Evolutionary conservation across 2,797 vertebrate genomes (phyloP), one percentile per base, ranked within the genome.

Genomic region (Linurgus olivaceus): DNA sequence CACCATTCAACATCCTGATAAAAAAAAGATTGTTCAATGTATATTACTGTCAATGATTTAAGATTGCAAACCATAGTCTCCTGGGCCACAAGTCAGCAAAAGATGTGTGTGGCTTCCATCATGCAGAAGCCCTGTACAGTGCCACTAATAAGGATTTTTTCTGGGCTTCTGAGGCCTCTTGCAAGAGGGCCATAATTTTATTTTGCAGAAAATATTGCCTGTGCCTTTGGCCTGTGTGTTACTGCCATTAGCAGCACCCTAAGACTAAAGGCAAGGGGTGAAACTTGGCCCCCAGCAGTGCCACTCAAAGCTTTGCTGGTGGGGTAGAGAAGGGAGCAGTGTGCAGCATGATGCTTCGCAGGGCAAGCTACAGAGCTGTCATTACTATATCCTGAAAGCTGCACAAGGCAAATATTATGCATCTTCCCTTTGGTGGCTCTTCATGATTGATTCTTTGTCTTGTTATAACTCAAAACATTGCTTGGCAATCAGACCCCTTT

Each of bases 31-130:
- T 84, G 85, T 86, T 91, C 87, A 73, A 66, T 86, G 74, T 57
- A 14, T 73, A 73, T 88, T 94, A 82, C 85, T 91, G 76, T 86
- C 89, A 93, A 67, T 38, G 29, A 94, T 94, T 91, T 91, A 76
- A 94, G 79, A 90, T 79, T 95, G 82, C 87, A 94, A 95, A 84
- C 85, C 79, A 51, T 76, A 86, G 94, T 59, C 73, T 94, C 93
- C 81, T 38, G 70, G 67, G 85, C 48, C 45, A 84, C 59, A 81
- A 93, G 82, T 94, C 87, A 92, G 82, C 66, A 93, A 65, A 94
- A 96, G 19, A 61, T 63, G 80, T 14, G 61, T 90, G 78, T 83
- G 74, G 62, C 91, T 90, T 94, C 87, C 82, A 61, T 57, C 20
- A 8, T 6, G 28, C 63, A 86, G 82, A 88, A 95, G 58, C 48